Conservation (phyloP, 2,113 vertebrate genomes). For the Peromyscus polionotus region DNA sequence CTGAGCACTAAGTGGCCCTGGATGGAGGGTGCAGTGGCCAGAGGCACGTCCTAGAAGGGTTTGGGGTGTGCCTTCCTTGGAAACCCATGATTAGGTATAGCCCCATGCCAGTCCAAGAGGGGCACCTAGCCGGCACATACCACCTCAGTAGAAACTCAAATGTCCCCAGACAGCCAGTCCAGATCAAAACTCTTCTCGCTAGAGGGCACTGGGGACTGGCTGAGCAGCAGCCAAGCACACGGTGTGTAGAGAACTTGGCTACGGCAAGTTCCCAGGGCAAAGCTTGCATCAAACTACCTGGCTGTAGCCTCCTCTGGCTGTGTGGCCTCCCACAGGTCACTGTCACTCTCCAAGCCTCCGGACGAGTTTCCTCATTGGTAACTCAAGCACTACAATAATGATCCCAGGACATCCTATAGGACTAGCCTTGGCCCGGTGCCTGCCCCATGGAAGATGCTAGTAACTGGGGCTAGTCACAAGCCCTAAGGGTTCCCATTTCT, state of each 20-base stretch:
- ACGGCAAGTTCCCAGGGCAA: neutral
- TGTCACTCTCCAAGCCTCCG: neutral
- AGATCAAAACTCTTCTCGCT: neutral
- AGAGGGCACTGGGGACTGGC: neutral
- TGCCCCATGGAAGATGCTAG: neutral
- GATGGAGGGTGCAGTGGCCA: neutral
- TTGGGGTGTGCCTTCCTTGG: neutral
- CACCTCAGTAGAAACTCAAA: neutral
- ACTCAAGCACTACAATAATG: neutral
- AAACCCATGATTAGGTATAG: neutral
- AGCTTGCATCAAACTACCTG: neutral
- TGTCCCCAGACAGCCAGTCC: neutral
- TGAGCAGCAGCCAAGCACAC: neutral
- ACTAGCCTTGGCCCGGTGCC: neutral
- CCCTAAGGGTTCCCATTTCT: neutral
- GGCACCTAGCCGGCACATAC: neutral
- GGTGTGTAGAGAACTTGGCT: neutral
- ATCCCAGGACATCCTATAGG: neutral
- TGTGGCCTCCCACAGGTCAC: neutral
- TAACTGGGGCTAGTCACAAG: neutral
- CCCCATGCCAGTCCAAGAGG: neutral
- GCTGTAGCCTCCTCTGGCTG: neutral
- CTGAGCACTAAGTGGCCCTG: neutral
- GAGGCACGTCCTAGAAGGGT: conserved; percentile 16
- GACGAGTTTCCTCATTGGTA: neutral